Evolutionary conservation across 64 coral and sea anemone genomes (phyloP).

Genomic region (Acropora tenuis): DNA sequence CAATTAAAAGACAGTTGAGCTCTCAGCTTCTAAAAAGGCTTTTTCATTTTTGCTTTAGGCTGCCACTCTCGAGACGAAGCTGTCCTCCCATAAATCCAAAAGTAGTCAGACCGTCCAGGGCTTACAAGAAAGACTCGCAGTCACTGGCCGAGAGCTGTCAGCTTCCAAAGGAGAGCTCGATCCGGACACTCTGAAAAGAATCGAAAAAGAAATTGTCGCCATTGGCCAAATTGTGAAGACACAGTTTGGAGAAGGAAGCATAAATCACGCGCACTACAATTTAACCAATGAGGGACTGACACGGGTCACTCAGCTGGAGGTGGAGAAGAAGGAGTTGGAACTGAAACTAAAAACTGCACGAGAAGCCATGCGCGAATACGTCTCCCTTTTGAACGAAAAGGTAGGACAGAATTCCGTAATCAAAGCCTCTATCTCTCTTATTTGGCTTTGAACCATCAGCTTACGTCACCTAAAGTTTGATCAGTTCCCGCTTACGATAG

Average conservation of each 20-base stretch:
- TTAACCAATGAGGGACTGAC: slow-evolving; percentile 31
- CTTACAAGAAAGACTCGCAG: slow-evolving; percentile 62
- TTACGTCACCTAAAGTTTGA: too few species aligned
- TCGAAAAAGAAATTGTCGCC: slow-evolving; percentile 76
- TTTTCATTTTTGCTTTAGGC: slow-evolving; percentile 14
- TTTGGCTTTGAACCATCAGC: too few species aligned
- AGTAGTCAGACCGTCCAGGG: slow-evolving; percentile 53
- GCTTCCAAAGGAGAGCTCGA: slow-evolving; percentile 40
- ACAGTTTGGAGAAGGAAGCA: slow-evolving; percentile 48
- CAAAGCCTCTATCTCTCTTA: too few species aligned
- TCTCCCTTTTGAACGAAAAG: slow-evolving; percentile 77
- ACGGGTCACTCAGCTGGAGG: slow-evolving; percentile 61
- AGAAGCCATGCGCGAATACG: slow-evolving; percentile 87
- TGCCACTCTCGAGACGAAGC: slow-evolving; percentile 44
- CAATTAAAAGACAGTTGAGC: not conserved
- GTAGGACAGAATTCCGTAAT: not conserved
- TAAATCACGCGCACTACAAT: not conserved
- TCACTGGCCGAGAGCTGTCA: slow-evolving; percentile 53
- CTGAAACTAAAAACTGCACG: slow-evolving; percentile 76
- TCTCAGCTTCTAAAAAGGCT: not conserved
- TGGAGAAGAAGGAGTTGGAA: slow-evolving; percentile 85
- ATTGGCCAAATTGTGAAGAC: slow-evolving; percentile 82
- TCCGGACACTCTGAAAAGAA: slow-evolving; percentile 66
- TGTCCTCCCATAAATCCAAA: slow-evolving; percentile 46
- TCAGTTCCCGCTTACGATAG: too few species aligned